These are phyloP conservation scores for Eucera pruinosa DNA, from an alignment of 2,888 invertebrate genomes.

Conservation along the genomic window DNA sequence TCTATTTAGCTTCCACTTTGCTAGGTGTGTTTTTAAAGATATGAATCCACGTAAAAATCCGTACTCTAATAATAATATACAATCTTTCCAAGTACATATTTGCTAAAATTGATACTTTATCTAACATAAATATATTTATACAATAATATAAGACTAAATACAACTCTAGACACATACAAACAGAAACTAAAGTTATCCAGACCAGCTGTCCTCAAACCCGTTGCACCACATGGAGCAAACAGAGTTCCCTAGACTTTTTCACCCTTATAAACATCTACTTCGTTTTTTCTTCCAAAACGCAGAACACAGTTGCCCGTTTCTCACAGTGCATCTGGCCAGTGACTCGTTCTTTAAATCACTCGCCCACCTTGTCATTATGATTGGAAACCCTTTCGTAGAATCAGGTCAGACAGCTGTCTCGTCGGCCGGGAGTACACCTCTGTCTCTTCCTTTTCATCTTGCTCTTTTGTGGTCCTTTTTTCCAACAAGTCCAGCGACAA, in stretches of 20 bases:
- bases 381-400: conserved; percentile 66
- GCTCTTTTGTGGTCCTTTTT: conserved; percentile 19
- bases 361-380: conserved; percentile 61
- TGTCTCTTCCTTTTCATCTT: conserved; percentile 42
- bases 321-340: conserved; percentile 33
- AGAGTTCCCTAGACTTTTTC: conserved; percentile 4
- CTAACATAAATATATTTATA: not conserved
- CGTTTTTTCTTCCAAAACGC: not conserved
- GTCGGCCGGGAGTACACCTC: conserved; percentile 35
- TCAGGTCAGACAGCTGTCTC: conserved; percentile 72
- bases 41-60: too few species aligned
- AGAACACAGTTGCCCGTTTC: conserved; percentile 22
- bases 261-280: not conserved
- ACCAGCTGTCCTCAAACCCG: not conserved
- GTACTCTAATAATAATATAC: too few species aligned
- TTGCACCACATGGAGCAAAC: not conserved
- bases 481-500: conserved; percentile 48
- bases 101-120: not conserved
- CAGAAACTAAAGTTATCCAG: not conserved
- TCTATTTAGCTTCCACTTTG: too few species aligned
- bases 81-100: too few species aligned
- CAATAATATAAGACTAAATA: not conserved
- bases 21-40: too few species aligned
- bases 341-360: conserved; percentile 46
- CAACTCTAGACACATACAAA: not conserved